These are phyloP conservation scores for Merops nubicus DNA, from an alignment of 2,113 vertebrate species.

Conservation along the genomic window DNA sequence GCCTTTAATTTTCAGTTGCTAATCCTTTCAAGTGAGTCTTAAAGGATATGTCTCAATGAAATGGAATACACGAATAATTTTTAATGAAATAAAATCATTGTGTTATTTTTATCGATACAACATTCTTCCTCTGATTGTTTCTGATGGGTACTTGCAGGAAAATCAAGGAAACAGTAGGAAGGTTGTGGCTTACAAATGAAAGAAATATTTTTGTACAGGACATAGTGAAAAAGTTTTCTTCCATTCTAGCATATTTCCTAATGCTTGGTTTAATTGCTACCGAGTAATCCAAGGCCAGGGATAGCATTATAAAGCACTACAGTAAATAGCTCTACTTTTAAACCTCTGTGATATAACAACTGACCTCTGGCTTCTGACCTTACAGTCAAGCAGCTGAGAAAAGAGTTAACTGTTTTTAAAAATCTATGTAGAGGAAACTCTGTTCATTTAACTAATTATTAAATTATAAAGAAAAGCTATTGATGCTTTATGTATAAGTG, in stretches of 20 bases:
- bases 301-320: background rate
- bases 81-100: background rate
- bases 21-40: background rate
- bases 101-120: background rate
- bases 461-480: background rate
- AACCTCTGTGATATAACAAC: background rate
- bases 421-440: background rate
- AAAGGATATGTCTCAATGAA: background rate
- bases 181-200: background rate
- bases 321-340: background rate
- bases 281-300: background rate
- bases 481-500: background rate
- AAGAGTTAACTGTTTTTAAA: background rate
- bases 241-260: background rate
- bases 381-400: background rate
- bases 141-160: background rate
- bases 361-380: background rate
- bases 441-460: background rate
- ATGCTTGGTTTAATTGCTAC: background rate
- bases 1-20: background rate
- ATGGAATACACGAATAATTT: background rate
- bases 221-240: background rate
- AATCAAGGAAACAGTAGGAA: background rate
- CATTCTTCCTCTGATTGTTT: background rate
- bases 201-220: background rate